These are phyloP conservation scores for Colletes collaris DNA, from an alignment of 2,888 invertebrate species.

Conservation along the genomic window DNA sequence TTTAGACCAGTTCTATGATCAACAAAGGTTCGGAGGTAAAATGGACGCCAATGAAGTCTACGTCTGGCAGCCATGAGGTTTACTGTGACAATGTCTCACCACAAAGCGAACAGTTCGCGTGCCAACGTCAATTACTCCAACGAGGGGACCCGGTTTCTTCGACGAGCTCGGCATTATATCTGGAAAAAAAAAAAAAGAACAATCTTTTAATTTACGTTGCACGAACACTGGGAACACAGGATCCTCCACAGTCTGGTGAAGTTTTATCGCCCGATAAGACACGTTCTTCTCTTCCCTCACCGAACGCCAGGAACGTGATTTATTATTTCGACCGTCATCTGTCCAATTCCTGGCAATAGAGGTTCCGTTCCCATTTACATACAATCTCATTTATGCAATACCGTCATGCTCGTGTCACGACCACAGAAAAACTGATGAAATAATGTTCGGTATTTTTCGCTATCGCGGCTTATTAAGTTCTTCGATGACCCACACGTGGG, in stretches of 20 bases:
- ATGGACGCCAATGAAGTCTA: neutral
- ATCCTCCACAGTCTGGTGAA: too few species aligned
- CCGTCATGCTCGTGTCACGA: neutral
- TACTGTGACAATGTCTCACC: conserved; percentile 83
- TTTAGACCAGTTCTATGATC: too few species aligned
- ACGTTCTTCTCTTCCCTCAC: too few species aligned
- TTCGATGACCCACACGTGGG: conserved; percentile 25
- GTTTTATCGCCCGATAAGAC: too few species aligned
- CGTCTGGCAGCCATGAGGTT: neutral
- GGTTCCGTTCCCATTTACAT: neutral
- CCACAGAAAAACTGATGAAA: neutral
- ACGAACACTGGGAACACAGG: too few species aligned
- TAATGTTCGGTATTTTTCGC: conserved; percentile 7
- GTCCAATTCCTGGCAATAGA: neutral
- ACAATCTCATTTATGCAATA: too few species aligned
- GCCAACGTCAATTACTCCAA: conserved; percentile 98
- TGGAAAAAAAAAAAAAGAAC: conserved; percentile 60
- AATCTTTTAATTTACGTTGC: conserved; percentile 6
- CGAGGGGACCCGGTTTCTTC: conserved; percentile 84
- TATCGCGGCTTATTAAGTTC: conserved; percentile 22
- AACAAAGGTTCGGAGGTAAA: neutral
- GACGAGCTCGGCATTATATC: conserved; percentile 70
- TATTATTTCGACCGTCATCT: too few species aligned
- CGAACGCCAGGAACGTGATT: too few species aligned
- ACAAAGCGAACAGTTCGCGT: conserved; percentile 96